phyloP scores from a whole-genome alignment of 2,113 vertebrate genomes.

The Vicugna pacos region DNA sequence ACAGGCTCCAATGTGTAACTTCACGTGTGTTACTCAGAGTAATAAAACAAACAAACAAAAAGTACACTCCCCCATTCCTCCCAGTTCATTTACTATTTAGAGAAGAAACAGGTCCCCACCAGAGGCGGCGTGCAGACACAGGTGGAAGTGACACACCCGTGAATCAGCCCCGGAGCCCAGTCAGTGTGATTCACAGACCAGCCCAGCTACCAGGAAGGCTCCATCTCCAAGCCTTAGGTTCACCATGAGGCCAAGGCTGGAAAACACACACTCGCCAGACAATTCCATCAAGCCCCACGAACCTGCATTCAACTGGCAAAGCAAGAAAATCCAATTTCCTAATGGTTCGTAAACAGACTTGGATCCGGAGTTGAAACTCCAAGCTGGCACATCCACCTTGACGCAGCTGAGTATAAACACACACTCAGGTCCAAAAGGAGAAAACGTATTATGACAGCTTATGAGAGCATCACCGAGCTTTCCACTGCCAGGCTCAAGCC shows the following conservation, averaged over 20 bases:
- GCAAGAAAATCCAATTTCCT: slow-evolving; percentile 19
- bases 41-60: neutral
- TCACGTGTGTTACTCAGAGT: neutral
- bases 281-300: neutral
- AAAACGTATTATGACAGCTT: neutral
- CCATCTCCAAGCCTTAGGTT: slow-evolving; percentile 33
- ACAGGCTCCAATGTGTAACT: neutral
- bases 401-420: neutral
- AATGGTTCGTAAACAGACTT: neutral
- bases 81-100: neutral
- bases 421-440: neutral
- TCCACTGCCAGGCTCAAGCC: neutral
- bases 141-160: neutral
- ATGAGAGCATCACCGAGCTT: neutral
- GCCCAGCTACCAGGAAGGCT: neutral
- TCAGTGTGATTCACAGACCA: slow-evolving; percentile 42
- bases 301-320: neutral
- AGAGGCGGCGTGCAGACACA: neutral
- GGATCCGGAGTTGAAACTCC: neutral
- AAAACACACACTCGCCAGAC: neutral
- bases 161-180: slow-evolving; percentile 8
- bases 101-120: neutral
- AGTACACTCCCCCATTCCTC: neutral
- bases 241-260: slow-evolving; percentile 29
- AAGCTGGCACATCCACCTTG: neutral